Conservation (phyloP, 2,113 vertebrate species). For the Tor tambroides region DNA sequence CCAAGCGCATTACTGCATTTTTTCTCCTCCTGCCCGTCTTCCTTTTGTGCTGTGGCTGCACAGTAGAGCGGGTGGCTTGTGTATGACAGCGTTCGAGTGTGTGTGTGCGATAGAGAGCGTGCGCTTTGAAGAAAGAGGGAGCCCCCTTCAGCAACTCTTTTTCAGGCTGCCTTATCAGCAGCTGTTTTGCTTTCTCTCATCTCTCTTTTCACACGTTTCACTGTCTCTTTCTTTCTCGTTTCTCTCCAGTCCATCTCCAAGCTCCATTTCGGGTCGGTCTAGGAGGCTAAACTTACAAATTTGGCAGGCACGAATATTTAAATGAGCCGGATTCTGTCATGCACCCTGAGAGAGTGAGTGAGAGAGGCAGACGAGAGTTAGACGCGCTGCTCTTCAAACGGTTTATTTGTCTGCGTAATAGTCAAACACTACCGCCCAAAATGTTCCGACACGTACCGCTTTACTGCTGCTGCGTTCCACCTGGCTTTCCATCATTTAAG, state of each 20-base stretch:
- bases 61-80: slow-evolving; percentile 55
- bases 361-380: no score
- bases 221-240: neutral
- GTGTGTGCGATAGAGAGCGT: slow-evolving; percentile 28
- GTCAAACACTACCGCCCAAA: neutral
- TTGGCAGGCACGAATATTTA: slow-evolving; percentile 36
- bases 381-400: neutral
- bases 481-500: neutral
- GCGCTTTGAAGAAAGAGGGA: slow-evolving; percentile 52
- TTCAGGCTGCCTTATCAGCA: slow-evolving; percentile 54
- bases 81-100: slow-evolving; percentile 22
- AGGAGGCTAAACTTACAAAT: slow-evolving; percentile 37
- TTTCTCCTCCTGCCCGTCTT: slow-evolving; percentile 19
- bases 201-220: slow-evolving; percentile 2
- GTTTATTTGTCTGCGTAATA: slow-evolving; percentile 3
- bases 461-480: neutral
- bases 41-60: slow-evolving; percentile 65
- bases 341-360: neutral
- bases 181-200: slow-evolving; percentile 54
- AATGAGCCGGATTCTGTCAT: slow-evolving; percentile 12
- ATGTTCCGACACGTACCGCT: neutral
- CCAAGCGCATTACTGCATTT: slow-evolving; percentile 52
- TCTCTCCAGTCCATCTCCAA: slow-evolving; percentile 10
- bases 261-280: slow-evolving; percentile 23
- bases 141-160: slow-evolving; percentile 54